These are phyloP conservation scores for Thereuonema tuberculata DNA, from an alignment of 1,140 invertebrate genomes.

Conservation along the genomic window DNA sequence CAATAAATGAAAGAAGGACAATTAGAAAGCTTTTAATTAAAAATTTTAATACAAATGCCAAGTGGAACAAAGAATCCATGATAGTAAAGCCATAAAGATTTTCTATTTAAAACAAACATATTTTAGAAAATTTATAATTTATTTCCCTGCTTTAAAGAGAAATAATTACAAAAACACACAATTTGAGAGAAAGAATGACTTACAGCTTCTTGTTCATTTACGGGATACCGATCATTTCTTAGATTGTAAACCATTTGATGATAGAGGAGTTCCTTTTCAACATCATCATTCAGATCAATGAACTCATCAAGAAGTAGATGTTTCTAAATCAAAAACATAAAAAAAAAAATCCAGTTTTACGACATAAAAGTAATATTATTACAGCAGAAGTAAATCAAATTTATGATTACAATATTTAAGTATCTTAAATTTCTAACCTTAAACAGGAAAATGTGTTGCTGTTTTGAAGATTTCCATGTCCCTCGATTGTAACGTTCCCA, in stretches of 20 bases:
- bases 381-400: background rate
- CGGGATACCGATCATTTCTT: constrained; percentile 74
- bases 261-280: constrained; percentile 91
- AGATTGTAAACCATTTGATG: constrained; percentile 85
- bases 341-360: background rate
- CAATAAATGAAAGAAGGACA: no score
- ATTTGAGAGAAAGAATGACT: no score
- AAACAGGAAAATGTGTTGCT: constrained; percentile 34
- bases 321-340: constrained; percentile 71
- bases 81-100: no score
- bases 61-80: no score
- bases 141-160: no score
- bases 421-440: no score
- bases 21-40: no score
- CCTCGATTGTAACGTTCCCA: constrained; percentile 64
- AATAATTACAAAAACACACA: no score
- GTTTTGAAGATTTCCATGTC: constrained; percentile 16
- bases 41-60: no score
- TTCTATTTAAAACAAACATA: no score
- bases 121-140: no score
- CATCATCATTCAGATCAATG: constrained; percentile 67
- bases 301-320: constrained; percentile 77
- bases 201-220: constrained; percentile 83
- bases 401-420: background rate
- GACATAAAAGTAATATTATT: background rate